These are phyloP conservation scores for Drosophila infuscata DNA, from an alignment of 2,888 invertebrate species.

Conservation along the genomic window DNA sequence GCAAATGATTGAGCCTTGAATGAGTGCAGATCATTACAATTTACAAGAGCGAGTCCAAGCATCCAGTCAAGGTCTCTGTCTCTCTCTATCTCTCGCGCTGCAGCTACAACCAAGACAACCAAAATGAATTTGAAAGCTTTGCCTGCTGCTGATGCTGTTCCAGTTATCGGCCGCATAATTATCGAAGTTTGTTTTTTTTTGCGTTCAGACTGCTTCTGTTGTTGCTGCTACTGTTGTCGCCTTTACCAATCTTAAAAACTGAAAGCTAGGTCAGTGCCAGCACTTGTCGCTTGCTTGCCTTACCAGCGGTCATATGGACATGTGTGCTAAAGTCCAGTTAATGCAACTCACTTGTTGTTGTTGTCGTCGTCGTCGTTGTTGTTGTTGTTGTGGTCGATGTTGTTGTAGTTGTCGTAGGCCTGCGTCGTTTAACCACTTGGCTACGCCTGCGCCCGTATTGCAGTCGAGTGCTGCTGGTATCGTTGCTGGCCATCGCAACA, in stretches of 20 bases:
- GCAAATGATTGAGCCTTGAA: conserved; percentile 24
- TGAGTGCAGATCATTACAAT: conserved; percentile 15
- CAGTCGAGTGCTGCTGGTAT: conserved; percentile 14
- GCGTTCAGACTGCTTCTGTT: conserved; percentile 46
- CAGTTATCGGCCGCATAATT: conserved; percentile 67
- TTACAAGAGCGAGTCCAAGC: conserved; percentile 11
- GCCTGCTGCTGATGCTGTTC: conserved; percentile 40
- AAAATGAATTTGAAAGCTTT: conserved; percentile 65
- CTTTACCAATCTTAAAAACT: conserved; percentile 53
- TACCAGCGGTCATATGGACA: conserved; percentile 49
- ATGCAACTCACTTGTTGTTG: conserved; percentile 68
- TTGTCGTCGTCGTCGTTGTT: conserved; percentile 58
- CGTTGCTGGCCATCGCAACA: conserved; percentile 15
- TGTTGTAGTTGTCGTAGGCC: conserved; percentile 46
- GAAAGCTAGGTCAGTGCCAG: conserved; percentile 77
- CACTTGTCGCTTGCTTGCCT: conserved; percentile 49
- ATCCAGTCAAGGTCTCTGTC: conserved; percentile 13
- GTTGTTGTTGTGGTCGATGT: conserved; percentile 43
- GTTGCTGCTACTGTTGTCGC: conserved; percentile 20
- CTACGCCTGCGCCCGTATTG: conserved; percentile 59
- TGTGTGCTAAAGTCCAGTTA: conserved; percentile 35
- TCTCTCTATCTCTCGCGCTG: conserved; percentile 10
- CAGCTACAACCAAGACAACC: conserved; percentile 29
- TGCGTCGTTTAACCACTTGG: conserved; percentile 63
- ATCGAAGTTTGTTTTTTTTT: conserved; percentile 39